These are phyloP conservation scores for Leptoteleia sp. DNA, from an alignment of 1,140 invertebrate genomes.

Conservation along the genomic window DNA sequence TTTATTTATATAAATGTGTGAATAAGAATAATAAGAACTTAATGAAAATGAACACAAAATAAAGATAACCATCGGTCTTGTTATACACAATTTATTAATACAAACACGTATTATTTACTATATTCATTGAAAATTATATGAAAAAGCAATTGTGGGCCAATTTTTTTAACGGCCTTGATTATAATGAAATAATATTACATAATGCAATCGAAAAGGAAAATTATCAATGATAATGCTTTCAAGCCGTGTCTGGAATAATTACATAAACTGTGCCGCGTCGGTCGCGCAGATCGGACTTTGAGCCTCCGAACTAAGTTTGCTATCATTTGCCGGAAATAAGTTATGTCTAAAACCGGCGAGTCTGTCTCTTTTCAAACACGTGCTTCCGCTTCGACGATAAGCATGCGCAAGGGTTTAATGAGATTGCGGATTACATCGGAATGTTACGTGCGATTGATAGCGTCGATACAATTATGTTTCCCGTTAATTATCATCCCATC, in stretches of 20 bases:
- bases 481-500: constrained; percentile 14
- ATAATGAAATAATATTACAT: constrained; percentile 5
- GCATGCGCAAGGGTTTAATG: constrained; percentile 42
- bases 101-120: too few relatives aligned
- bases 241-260: constrained; percentile 35
- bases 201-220: constrained; percentile 1
- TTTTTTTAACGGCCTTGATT: constrained; percentile 9
- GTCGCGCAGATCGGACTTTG: constrained; percentile 41
- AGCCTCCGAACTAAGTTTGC: constrained; percentile 22
- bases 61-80: too few relatives aligned
- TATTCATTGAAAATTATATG: too few relatives aligned
- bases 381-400: constrained; percentile 48
- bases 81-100: too few relatives aligned
- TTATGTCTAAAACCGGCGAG: constrained; percentile 53
- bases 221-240: constrained; percentile 26
- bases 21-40: too few relatives aligned
- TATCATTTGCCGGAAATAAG: constrained; percentile 58
- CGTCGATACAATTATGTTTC: constrained; percentile 24
- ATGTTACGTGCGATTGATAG: constrained; percentile 25
- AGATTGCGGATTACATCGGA: constrained; percentile 38
- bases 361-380: constrained; percentile 50
- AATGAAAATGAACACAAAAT: too few relatives aligned
- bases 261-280: constrained; percentile 35
- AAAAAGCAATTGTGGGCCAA: too few relatives aligned
- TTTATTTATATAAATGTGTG: too few relatives aligned